These are phyloP conservation scores for Esperia sulphurella DNA, from an alignment of 2,888 invertebrate species.

Conservation along the genomic window DNA sequence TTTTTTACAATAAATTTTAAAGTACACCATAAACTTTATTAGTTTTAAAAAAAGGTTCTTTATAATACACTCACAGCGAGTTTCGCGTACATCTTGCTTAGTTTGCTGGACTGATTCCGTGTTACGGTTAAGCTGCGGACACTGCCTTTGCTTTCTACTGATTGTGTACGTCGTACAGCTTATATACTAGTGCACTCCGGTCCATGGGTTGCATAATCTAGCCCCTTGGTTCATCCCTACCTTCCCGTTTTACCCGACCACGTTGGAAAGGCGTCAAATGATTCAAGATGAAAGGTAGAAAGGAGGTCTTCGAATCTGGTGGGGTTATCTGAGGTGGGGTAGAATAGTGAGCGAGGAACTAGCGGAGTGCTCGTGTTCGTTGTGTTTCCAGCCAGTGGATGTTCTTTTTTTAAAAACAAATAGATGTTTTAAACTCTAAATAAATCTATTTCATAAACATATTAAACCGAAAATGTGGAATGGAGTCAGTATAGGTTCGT, in stretches of 20 bases:
- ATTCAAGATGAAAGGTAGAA: constrained; percentile 24
- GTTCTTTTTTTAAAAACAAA: too few relatives aligned
- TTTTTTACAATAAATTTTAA: too few relatives aligned
- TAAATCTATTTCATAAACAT: too few relatives aligned
- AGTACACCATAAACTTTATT: neutral
- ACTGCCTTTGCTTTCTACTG: constrained; percentile 59
- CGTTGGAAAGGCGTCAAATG: constrained; percentile 45
- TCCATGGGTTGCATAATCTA: constrained; percentile 61
- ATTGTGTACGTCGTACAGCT: constrained; percentile 24
- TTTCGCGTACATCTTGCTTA: constrained; percentile 72
- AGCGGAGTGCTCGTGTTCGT: neutral
- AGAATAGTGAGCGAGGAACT: constrained; percentile 25
- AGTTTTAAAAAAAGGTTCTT: neutral
- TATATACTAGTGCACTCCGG: constrained; percentile 16
- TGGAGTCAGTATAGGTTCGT: too few relatives aligned
- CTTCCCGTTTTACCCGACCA: constrained; percentile 50
- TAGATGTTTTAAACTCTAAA: too few relatives aligned
- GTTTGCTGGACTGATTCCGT: constrained; percentile 66
- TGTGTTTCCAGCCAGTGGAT: neutral
- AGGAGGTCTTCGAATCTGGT: constrained; percentile 39
- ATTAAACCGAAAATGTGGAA: too few relatives aligned
- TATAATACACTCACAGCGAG: constrained; percentile 64
- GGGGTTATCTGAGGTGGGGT: constrained; percentile 53
- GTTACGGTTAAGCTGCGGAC: constrained; percentile 52
- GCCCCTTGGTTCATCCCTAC: constrained; percentile 71